Conservation (phyloP, 2,113 vertebrate species). For the Dolichallabes microphthalmus region DNA sequence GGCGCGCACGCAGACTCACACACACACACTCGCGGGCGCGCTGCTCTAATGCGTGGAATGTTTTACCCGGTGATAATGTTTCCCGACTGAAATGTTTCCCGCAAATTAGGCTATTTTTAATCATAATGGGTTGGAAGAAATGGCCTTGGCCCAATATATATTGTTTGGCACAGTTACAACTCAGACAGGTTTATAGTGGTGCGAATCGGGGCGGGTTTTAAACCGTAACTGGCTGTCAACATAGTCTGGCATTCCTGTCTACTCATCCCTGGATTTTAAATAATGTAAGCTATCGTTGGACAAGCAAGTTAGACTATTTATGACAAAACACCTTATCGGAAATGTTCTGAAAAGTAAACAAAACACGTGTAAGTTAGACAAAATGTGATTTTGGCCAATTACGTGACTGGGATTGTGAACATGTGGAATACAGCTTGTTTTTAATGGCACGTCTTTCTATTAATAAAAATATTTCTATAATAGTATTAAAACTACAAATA, state of each 20-base stretch:
- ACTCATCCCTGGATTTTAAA: background rate
- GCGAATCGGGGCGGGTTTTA: background rate
- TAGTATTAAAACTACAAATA: background rate
- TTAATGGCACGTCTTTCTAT: background rate
- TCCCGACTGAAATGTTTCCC: constrained; percentile 21
- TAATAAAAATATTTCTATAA: background rate
- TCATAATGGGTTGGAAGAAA: constrained; percentile 4
- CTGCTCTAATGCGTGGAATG: constrained; percentile 34
- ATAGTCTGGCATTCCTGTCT: background rate
- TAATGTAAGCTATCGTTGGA: background rate
- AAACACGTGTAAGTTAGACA: background rate
- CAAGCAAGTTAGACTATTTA: background rate
- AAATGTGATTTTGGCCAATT: background rate
- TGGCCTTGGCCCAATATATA: constrained; percentile 13
- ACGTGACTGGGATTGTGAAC: background rate
- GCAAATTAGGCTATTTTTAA: constrained; percentile 30
- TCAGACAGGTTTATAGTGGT: background rate
- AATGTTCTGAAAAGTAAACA: background rate
- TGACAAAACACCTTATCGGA: background rate
- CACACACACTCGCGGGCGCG: constrained; percentile 6
- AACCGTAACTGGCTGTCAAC: background rate
- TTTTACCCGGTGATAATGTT: constrained; percentile 23
- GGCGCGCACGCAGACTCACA: background rate
- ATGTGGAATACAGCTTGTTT: background rate
- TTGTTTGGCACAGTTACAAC: constrained; percentile 18